A percentile compares a stretch with the other conserved stretches of the same genome.
Evolutionary conservation across 30 jellyfish, hydroid and myxozoan genomes (phyloP).

Genomic region (Turritopsis dohrnii): DNA sequence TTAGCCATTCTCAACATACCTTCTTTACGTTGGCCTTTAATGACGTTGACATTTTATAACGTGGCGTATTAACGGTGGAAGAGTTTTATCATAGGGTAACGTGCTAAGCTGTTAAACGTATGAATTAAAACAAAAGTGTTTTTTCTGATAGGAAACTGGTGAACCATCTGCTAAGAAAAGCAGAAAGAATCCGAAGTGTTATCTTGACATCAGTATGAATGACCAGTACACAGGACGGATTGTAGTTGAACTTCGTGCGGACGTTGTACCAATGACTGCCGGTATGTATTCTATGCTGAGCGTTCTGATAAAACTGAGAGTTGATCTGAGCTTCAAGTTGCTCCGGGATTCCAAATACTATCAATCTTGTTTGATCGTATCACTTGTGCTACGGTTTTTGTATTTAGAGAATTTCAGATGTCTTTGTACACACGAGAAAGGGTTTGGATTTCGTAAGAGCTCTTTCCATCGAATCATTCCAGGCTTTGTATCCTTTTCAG

Average conservation of each 20-base stretch:
- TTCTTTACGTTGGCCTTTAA: no score
- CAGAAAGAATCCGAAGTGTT: conserved; percentile 71
- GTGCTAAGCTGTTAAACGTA: no score
- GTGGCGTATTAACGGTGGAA: no score
- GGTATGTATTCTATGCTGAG: no score
- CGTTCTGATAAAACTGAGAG: no score
- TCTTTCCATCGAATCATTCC: conserved; percentile 95
- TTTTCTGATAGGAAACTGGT: conserved; percentile 11
- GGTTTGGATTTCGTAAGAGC: conserved; percentile 91
- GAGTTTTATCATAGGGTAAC: no score
- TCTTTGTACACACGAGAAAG: conserved; percentile 93
- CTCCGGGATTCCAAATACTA: no score
- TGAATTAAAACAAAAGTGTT: no score
- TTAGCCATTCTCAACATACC: not conserved
- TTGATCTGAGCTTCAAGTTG: no score
- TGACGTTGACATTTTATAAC: no score
- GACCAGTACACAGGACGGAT: conserved; percentile 96
- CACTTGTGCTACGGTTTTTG: no score
- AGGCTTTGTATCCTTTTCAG: conserved; percentile 85
- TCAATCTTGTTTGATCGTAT: no score
- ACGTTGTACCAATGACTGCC: conserved; percentile 95
- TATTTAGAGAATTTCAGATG: conserved; percentile 86
- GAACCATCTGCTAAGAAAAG: conserved; percentile 52
- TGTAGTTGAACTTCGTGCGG: conserved; percentile 82
- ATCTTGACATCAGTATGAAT: conserved; percentile 79